These are phyloP conservation scores for Berghia stephanieae DNA, from an alignment of 1,140 invertebrate genomes.

Conservation along the genomic window DNA sequence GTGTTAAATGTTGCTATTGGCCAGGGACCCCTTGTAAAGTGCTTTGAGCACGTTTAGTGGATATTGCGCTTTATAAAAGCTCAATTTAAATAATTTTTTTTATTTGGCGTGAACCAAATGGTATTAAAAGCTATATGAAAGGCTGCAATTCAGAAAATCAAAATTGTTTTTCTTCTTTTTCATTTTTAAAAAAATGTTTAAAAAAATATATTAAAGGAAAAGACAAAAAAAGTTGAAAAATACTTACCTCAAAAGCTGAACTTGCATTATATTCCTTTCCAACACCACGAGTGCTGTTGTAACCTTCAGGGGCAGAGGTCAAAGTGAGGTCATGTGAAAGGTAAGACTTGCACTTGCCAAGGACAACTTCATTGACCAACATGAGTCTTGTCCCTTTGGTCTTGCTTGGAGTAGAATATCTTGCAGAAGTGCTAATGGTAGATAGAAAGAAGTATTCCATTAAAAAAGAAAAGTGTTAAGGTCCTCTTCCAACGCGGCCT, in stretches of 20 bases:
- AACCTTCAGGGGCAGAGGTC: slow-evolving; percentile 58
- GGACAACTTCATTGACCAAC: slow-evolving; percentile 61
- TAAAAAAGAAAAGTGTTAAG: background rate
- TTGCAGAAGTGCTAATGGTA: slow-evolving; percentile 57
- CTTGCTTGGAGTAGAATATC: slow-evolving; percentile 57
- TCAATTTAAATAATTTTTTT: too few species aligned
- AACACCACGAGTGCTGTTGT: slow-evolving; percentile 63
- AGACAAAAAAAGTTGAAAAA: background rate
- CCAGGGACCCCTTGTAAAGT: too few species aligned
- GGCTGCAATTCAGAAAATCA: background rate
- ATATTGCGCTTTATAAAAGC: too few species aligned
- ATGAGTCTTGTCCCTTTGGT: slow-evolving; percentile 56
- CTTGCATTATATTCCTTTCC: slow-evolving; percentile 34
- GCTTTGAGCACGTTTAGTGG: too few species aligned
- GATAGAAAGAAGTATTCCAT: background rate
- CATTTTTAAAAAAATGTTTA: too few species aligned
- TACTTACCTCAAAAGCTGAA: slow-evolving; percentile 55
- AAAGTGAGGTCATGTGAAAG: slow-evolving; percentile 44
- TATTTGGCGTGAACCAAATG: too few species aligned
- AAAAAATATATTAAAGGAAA: too few species aligned
- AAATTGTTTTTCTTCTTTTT: background rate
- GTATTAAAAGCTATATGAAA: background rate
- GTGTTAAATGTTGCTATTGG: too few species aligned
- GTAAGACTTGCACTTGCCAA: slow-evolving; percentile 54
- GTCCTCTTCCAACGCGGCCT: too few species aligned